Base-by-base conservation (phyloP, 2,888 invertebrate genomes). In the Gasteruption jaculator region DNA sequence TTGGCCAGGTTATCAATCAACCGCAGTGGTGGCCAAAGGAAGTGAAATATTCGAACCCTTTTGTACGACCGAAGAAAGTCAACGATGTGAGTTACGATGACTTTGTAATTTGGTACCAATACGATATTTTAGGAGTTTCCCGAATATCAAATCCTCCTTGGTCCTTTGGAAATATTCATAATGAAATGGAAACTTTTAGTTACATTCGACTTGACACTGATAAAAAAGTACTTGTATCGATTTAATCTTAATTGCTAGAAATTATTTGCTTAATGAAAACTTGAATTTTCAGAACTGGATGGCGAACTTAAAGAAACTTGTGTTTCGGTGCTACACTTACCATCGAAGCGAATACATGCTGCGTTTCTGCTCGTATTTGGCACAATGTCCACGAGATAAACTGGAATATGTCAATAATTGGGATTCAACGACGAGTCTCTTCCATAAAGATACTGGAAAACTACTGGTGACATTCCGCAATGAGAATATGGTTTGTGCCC, bases 381-480 rank as follows among this genome's bases (percentile, higher is more conserved):
- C 84, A 19, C 75, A 79, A 10, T 80, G 81, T 63, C 80, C 82
- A 20, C 78, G 75, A 29, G 76, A 79, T 42, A 76, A 79, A 52
- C 73, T 85, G 51, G 75, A 80, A 52, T 85, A 83, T 63, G 81
- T 83, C 31, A 81, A 84, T 63, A 85, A 85, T 65, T 80, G 78
- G 61, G 84, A 85, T 58, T 80, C 81, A 37, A 85, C 85, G 16
- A 85, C 85, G 26, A 85, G 85, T 46, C 72, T 85, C 38, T 84
- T 80, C 56, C 80, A 82, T 63, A 75, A 79, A 56, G 76, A 77
- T 34, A 80, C 77, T 48, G 80, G 80, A 46, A 80, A 80, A 54
- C 73, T 85, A 20, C 66, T 85, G 43, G 85, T 85, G 14, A 86
- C 86, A 48, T 85, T 86, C 71, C 77, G 85, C 34, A 85, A 85